Evolutionary conservation across 1,140 invertebrate species (phyloP), one percentile per base, ranked within the genome.

Genomic region (Pogonomyrmex californicus): DNA sequence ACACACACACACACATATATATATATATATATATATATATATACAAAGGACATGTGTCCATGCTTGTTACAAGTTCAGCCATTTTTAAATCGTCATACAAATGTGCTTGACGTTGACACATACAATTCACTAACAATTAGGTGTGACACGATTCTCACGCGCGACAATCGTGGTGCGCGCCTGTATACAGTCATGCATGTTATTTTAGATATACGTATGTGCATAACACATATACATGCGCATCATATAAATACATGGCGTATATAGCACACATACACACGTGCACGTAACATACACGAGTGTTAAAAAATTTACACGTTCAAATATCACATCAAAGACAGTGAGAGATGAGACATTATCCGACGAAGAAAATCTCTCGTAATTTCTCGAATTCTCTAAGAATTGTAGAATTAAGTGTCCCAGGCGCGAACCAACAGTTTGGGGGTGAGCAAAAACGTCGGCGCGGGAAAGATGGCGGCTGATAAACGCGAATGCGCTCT

Each of bases 401-500:
- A 23, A 23, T 23, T 23, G 23, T 23, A 23, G 38, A 73, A 41
- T 54, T 10, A 73, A 58, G 23, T n/a, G n/a, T 7, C 7, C 41
- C 4, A 47, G n/a, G n/a, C 12, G 33, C 54, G 38, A 38, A 71
- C 0, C 12, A 49, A 17, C 10, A 7, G 6, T 54, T 5, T 6
- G 36, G 62, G 62, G 68, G 6, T 49, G 68, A 75, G 33, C 4
- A 49, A 17, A 49, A 41, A 36, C n/a, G 2, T 65, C 38, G 70
- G 56, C 79, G 68, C 54, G 79, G 54, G 68, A 60, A 83, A 83
- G 44, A 83, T 83, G 79, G 79, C 79, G 79, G 56, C 41, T 23
- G 41, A 75, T 38, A 62, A 47, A 49, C 12, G 54, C 12, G 54
- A 41, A 66, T 38, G 17, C 51, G n/a, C 54, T 60, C 62, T 58